These are phyloP conservation scores for Limnephilus rhombicus DNA, from an alignment of 2,888 invertebrate genomes.

Conservation along the genomic window DNA sequence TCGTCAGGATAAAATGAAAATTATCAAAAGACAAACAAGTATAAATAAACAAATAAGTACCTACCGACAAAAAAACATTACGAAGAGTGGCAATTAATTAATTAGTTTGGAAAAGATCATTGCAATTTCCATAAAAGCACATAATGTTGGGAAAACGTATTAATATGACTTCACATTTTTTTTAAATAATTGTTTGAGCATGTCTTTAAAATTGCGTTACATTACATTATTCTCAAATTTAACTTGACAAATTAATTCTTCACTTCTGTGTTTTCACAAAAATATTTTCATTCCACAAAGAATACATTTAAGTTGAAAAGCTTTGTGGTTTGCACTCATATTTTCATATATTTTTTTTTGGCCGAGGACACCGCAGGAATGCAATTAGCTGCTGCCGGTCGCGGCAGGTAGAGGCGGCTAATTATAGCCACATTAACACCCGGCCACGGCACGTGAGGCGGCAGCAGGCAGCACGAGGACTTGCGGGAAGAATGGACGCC, in stretches of 20 bases:
- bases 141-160: too few relatives aligned
- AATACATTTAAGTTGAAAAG: neutral
- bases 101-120: too few relatives aligned
- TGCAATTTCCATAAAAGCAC: too few relatives aligned
- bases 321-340: neutral
- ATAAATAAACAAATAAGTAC: too few relatives aligned
- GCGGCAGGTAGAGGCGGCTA: constrained; percentile 27
- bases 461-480: neutral
- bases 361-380: constrained; percentile 40
- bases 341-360: neutral
- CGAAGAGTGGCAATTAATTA: too few relatives aligned
- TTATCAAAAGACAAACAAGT: too few relatives aligned
- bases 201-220: neutral
- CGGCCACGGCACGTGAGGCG: constrained; percentile 37
- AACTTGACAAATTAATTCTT: neutral
- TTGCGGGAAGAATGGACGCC: neutral
- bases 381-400: constrained; percentile 46
- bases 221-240: neutral
- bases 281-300: neutral
- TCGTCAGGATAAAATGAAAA: too few relatives aligned
- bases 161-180: neutral
- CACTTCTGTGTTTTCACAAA: neutral
- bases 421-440: constrained; percentile 64
- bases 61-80: too few relatives aligned
- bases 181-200: neutral